Base-by-base conservation (phyloP, 2,797 vertebrate genomes). In the Hypotaenidia philippensis region DNA sequence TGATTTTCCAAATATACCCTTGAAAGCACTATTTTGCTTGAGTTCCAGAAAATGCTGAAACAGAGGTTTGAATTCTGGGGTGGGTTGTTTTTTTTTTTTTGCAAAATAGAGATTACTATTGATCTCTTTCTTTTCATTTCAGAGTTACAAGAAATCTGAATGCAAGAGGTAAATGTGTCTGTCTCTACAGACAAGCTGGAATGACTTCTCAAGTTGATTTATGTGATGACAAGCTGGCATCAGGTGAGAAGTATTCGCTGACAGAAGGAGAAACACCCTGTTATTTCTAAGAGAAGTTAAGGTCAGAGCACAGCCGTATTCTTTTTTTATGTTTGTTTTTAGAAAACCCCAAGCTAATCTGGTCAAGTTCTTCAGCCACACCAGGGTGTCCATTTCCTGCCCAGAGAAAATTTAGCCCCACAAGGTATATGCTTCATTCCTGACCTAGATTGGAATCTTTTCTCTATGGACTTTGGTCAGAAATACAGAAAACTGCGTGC, bases 1-100 rank as follows among this genome's bases (percentile, higher is more conserved):
- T 90, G 71, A 77, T 80, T 92, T 95, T 84, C 88, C 44, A 92
- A 90, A 70, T 53, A 82, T 17, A 74, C 52, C 23, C 68, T 70
- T 94, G 75, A 83, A 95, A 84, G 31, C 0, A 1, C 8, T 70
- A 10, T 84, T 90, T 84, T 90, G 23, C 55, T 75, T 60, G 60
- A 52, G 20, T 57, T 94, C 82, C 63, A 89, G 79, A 83, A 89
- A 91, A 50, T 77, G 45, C 41, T 76, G 69, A 91, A 96, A 72
- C 19, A 65, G 53, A 75, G 20, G 17, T 82, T 92, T 92, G 57
- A 82, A 69, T 92, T 85, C 47, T 94, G 75, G 41, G 41, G 17
- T 41, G 10, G 32, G 32, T 36, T 10, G 34, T 44, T 21, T 34
- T 96, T 87, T 87, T 84, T 61, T 32, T 87, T 87, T 84, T 61